Percentiles rank a stretch among this genome's conserved stretches.
Evolutionary conservation across 2,888 invertebrate species (phyloP).

Genomic region (Tricholauxania praeusta): DNA sequence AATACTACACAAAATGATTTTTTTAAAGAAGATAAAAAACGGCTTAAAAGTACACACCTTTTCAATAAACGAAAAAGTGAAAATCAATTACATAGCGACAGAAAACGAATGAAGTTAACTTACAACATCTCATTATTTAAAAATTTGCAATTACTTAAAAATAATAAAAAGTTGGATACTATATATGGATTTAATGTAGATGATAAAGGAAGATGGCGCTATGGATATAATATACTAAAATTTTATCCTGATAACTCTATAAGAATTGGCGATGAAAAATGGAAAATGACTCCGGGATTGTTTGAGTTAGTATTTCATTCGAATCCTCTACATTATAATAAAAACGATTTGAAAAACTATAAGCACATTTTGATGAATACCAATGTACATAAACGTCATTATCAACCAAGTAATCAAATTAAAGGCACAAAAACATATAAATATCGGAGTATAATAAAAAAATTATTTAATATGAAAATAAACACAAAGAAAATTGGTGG

Average conservation of each 20-base stretch:
- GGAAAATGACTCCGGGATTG: slow-evolving; percentile 22
- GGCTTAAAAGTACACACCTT: too few species aligned
- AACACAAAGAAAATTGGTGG: slow-evolving; percentile 19
- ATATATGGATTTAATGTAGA: not conserved
- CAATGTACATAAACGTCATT: slow-evolving; percentile 35
- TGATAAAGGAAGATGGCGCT: slow-evolving; percentile 22
- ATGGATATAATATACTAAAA: slow-evolving; percentile 17
- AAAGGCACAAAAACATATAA: slow-evolving; percentile 31
- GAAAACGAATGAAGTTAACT: too few species aligned
- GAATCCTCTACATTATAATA: slow-evolving; percentile 23
- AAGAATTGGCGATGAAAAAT: slow-evolving; percentile 9
- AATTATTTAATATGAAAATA: slow-evolving; percentile 21
- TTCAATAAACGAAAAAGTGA: too few species aligned
- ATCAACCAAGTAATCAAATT: slow-evolving; percentile 31
- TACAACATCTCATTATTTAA: too few species aligned
- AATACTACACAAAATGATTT: too few species aligned
- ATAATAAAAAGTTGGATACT: slow-evolving; percentile 14
- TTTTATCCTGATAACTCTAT: not conserved
- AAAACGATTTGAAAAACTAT: slow-evolving; percentile 28
- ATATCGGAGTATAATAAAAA: slow-evolving; percentile 29
- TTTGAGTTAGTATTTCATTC: slow-evolving; percentile 22
- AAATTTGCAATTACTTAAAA: slow-evolving; percentile 6
- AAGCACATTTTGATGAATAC: slow-evolving; percentile 36
- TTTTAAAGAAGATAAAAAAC: too few species aligned
- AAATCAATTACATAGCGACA: too few species aligned